Evolutionary conservation across 2,797 vertebrate species (phyloP).

Genomic region (Mastacembelus armatus): DNA sequence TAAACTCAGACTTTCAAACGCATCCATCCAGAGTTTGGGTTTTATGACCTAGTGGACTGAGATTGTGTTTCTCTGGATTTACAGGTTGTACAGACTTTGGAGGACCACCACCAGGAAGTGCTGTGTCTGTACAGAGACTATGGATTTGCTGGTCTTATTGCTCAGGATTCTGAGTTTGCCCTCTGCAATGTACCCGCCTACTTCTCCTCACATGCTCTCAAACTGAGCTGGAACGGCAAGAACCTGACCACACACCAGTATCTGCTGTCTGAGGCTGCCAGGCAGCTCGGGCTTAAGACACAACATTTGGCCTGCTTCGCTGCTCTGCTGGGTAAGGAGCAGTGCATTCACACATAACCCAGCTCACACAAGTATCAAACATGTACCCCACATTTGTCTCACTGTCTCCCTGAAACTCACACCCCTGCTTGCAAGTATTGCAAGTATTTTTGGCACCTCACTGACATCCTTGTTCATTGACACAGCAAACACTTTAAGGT

Average conservation of each 20-base stretch:
- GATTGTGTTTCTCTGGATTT: constrained; percentile 3
- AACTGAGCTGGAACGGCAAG: constrained; percentile 95
- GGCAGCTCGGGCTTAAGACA: constrained; percentile 91
- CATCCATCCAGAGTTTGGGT: background rate
- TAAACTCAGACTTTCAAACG: background rate
- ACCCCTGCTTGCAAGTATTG: background rate
- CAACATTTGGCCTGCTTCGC: constrained; percentile 93
- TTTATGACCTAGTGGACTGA: background rate
- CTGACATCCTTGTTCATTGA: constrained; percentile 9
- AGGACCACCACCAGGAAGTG: constrained; percentile 96
- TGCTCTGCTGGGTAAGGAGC: constrained; percentile 88
- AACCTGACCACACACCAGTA: constrained; percentile 95
- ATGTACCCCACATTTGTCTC: background rate
- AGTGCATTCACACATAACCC: background rate
- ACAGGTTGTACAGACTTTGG: constrained; percentile 94
- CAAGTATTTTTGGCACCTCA: constrained; percentile 3
- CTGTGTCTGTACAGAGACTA: constrained; percentile 93
- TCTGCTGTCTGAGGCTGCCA: constrained; percentile 91
- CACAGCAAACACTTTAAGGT: constrained; percentile 31
- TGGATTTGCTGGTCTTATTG: constrained; percentile 92
- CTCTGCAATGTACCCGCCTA: constrained; percentile 94
- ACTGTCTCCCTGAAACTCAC: background rate
- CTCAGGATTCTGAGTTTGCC: constrained; percentile 93
- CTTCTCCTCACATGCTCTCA: constrained; percentile 93
- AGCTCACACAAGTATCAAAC: background rate